Percentiles rank a stretch among this genome's conserved stretches.
These are phyloP conservation scores for Xiphorhynchus elegans DNA, from an alignment of 2,113 vertebrate species.

Conservation along the genomic window DNA sequence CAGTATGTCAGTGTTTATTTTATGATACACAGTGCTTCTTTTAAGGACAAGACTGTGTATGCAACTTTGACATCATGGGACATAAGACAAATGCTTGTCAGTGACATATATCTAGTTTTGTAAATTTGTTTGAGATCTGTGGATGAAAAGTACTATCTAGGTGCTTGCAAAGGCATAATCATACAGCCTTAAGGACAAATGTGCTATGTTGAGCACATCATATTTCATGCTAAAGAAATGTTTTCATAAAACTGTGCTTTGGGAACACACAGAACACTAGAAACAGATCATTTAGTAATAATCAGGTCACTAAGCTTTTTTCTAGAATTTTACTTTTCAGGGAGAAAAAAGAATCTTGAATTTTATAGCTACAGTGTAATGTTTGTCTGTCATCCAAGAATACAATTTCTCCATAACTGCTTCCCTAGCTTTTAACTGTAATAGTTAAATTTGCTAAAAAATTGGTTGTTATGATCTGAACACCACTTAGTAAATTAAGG, in stretches of 20 bases:
- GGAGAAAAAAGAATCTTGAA: not conserved
- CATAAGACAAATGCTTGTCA: not conserved
- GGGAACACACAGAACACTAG: not conserved
- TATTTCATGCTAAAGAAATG: conserved; percentile 6
- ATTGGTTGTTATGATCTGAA: not conserved
- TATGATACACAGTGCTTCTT: not conserved
- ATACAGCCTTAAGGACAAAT: conserved; percentile 25
- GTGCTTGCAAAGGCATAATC: conserved; percentile 28
- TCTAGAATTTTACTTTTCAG: not conserved
- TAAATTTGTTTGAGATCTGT: conserved; percentile 15
- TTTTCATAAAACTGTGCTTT: not conserved
- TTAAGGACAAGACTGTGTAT: not conserved
- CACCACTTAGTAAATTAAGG: not conserved
- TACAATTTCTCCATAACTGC: not conserved
- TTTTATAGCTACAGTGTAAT: not conserved
- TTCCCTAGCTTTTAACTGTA: not conserved
- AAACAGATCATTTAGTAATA: not conserved
- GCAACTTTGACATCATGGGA: not conserved
- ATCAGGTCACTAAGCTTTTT: not conserved
- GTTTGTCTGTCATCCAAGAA: not conserved
- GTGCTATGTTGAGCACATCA: not conserved
- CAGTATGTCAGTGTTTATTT: not conserved
- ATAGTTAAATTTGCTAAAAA: conserved; percentile 4
- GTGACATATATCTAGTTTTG: conserved; percentile 1
- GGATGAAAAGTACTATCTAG: not conserved